phyloP scores from a whole-genome alignment of 2,113 vertebrate genomes.

The Pterocles orientalis region DNA sequence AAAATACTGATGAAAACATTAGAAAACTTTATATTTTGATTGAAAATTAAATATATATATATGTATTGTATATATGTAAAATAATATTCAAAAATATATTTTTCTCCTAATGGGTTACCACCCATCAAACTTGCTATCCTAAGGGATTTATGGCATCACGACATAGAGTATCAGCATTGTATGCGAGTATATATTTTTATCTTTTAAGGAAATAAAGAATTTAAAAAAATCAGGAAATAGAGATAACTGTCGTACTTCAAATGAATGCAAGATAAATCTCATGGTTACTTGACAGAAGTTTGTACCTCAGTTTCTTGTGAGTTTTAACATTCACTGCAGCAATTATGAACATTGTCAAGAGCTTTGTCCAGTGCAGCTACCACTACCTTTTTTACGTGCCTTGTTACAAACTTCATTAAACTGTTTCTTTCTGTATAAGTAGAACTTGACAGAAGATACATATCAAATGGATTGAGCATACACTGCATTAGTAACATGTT shows the following conservation, averaged over 20 bases:
- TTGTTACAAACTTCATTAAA: not conserved
- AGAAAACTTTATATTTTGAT: constrained; percentile 27
- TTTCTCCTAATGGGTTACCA: constrained; percentile 53
- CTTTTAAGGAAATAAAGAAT: constrained; percentile 38
- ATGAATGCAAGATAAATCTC: not conserved
- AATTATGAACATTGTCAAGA: not conserved
- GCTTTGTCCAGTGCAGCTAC: not conserved
- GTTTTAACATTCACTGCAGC: not conserved
- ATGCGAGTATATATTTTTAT: constrained; percentile 52
- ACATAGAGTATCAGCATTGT: constrained; percentile 49
- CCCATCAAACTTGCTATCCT: constrained; percentile 49
- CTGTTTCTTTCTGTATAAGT: not conserved
- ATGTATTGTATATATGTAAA: constrained; percentile 59
- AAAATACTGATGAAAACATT: constrained; percentile 8
- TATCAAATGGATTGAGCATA: not conserved
- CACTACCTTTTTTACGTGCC: not conserved
- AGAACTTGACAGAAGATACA: not conserved
- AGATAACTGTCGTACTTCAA: not conserved
- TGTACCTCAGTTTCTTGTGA: constrained; percentile 46
- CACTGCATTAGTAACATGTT: not conserved
- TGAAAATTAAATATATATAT: constrained; percentile 58
- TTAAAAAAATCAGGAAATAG: not conserved
- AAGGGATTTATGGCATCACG: constrained; percentile 37
- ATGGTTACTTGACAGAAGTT: constrained; percentile 15
- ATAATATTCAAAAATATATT: constrained; percentile 58